Conservation (phyloP, 2,888 invertebrate genomes). For the Eilema caniola region DNA sequence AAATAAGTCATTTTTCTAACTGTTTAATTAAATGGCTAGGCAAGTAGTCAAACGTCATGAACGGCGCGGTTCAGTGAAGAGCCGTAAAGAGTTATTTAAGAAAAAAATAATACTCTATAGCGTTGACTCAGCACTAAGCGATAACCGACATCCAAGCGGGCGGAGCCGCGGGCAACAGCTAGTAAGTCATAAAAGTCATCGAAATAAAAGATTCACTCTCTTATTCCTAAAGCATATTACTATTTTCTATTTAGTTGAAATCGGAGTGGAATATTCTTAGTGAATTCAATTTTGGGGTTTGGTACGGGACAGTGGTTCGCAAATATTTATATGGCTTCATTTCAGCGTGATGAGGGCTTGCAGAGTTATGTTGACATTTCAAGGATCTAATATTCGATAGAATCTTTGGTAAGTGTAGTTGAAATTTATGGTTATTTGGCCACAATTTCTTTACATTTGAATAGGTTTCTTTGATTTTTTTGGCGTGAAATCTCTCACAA, state of each 20-base stretch:
- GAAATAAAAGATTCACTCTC: no score
- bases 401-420: neutral
- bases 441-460: neutral
- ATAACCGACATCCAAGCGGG: no score
- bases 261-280: constrained; percentile 2
- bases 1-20: no score
- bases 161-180: no score
- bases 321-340: constrained; percentile 33
- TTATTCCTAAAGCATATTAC: neutral
- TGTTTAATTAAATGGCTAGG: no score
- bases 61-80: no score
- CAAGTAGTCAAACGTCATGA: no score
- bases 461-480: no score
- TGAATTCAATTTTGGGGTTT: constrained; percentile 33
- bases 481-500: neutral
- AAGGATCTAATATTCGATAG: neutral
- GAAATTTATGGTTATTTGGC: constrained; percentile 4
- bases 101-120: no score
- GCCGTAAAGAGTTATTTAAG: no score
- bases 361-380: constrained; percentile 10
- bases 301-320: constrained; percentile 13
- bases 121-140: no score
- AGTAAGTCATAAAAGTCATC: no score
- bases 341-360: constrained; percentile 5
- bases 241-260: neutral